These are phyloP conservation scores for Paracentrotus lividus DNA, from an alignment of 53 echinoderm and acorn worm species.

Conservation along the genomic window DNA sequence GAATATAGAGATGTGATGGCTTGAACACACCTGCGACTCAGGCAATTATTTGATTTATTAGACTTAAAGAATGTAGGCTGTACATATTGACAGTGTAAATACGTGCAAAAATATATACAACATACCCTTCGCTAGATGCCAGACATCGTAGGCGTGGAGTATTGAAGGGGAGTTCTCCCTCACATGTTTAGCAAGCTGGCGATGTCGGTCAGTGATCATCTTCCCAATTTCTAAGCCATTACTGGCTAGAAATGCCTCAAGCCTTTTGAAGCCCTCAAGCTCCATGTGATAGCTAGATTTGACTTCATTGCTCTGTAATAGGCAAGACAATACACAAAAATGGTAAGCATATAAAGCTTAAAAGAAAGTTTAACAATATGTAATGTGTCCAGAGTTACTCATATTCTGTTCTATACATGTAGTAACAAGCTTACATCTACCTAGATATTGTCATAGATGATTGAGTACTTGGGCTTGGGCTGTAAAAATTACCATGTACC, in stretches of 20 bases:
- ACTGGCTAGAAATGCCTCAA: slow-evolving; percentile 54
- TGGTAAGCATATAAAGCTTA: slow-evolving; percentile 1
- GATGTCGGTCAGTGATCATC: slow-evolving; percentile 79
- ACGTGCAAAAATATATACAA: neutral
- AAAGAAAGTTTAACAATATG: too few species aligned
- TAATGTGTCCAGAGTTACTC: too few species aligned
- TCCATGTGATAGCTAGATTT: slow-evolving; percentile 68
- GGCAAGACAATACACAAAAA: neutral
- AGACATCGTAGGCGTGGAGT: slow-evolving; percentile 76
- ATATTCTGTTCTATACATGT: too few species aligned
- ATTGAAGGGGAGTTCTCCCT: slow-evolving; percentile 65
- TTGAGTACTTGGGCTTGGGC: too few species aligned
- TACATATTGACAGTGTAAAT: neutral
- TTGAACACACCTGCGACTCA: too few species aligned
- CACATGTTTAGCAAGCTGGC: slow-evolving; percentile 74
- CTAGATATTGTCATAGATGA: too few species aligned
- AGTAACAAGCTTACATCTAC: too few species aligned
- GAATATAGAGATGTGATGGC: too few species aligned
- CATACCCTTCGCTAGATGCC: slow-evolving; percentile 85
- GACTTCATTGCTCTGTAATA: slow-evolving; percentile 77
- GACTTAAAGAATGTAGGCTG: too few species aligned
- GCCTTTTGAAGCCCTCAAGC: slow-evolving; percentile 70
- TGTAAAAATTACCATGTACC: too few species aligned
- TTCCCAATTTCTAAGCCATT: slow-evolving; percentile 66
- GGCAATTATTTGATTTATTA: too few species aligned